Percentiles rank a stretch among this genome's conserved stretches.
Conservation (phyloP, 2,113 vertebrate species). For the Rhinogobius similis region DNA sequence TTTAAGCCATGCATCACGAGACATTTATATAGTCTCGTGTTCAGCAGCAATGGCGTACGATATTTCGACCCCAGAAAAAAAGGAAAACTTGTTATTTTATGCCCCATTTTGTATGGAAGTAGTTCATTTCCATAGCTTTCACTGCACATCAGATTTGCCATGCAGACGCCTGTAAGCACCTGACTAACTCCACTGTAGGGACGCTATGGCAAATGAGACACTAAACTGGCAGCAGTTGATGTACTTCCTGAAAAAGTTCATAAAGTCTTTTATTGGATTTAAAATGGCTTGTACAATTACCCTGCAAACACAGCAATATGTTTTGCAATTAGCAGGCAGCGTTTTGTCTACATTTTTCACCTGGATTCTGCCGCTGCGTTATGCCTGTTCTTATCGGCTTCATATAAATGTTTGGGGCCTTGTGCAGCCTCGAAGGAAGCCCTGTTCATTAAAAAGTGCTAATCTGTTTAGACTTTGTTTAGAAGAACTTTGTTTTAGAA, state of each 20-base stretch:
- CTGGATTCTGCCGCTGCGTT: slow-evolving; percentile 3
- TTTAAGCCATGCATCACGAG: too few species aligned
- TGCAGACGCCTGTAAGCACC: too few species aligned
- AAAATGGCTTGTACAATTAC: not conserved
- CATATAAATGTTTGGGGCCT: slow-evolving; percentile 3
- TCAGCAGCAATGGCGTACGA: too few species aligned
- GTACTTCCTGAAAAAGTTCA: not conserved
- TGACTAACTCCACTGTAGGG: not conserved
- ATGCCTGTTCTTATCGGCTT: not conserved
- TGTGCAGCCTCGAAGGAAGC: not conserved
- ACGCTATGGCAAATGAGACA: slow-evolving; percentile 7
- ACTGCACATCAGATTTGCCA: not conserved
- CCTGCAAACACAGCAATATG: slow-evolving; percentile 8
- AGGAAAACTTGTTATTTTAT: not conserved
- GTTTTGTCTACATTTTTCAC: slow-evolving; percentile 1
- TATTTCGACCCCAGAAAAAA: not conserved
- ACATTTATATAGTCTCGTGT: too few species aligned
- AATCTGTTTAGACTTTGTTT: not conserved
- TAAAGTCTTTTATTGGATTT: slow-evolving; percentile 5
- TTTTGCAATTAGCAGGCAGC: slow-evolving; percentile 9
- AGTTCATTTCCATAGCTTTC: not conserved
- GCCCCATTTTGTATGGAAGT: not conserved
- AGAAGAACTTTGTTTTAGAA: not conserved
- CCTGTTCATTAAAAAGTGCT: not conserved
- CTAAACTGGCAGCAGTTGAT: not conserved